phyloP scores from a whole-genome alignment of 2,888 invertebrate genomes.

The Exocentrus adspersus region DNA sequence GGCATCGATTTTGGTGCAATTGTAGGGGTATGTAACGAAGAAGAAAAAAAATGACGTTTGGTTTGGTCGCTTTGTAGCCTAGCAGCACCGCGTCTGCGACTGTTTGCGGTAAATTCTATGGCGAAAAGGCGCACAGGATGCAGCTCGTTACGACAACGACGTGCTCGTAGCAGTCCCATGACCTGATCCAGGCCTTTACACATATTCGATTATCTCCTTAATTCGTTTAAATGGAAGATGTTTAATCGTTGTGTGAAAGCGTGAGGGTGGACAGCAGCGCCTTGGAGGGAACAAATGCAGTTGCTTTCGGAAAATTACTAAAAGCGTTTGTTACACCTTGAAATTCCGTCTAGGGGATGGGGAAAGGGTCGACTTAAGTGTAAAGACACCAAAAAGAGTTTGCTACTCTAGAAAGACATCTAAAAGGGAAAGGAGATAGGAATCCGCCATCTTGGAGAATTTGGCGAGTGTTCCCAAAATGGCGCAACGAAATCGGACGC shows the following conservation, averaged over 20 bases:
- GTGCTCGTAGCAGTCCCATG: conserved; percentile 28
- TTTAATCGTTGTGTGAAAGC: neutral
- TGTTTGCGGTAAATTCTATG: conserved; percentile 23
- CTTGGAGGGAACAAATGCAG: too few relatives aligned
- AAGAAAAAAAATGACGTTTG: neutral
- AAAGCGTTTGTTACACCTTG: too few relatives aligned
- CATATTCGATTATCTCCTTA: conserved; percentile 1
- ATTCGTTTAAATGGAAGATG: conserved; percentile 13
- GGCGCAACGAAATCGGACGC: too few relatives aligned
- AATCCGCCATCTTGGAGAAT: too few relatives aligned
- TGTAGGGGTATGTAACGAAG: neutral
- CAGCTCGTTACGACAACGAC: conserved; percentile 27
- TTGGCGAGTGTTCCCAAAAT: too few relatives aligned
- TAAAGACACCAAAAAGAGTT: too few relatives aligned
- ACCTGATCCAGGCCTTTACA: conserved; percentile 24
- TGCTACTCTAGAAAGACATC: too few relatives aligned
- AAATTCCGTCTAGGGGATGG: neutral
- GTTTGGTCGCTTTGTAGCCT: neutral
- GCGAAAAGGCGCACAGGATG: conserved; percentile 31
- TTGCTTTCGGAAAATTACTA: too few relatives aligned
- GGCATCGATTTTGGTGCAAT: neutral
- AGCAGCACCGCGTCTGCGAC: conserved; percentile 11
- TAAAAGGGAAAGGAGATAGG: too few relatives aligned
- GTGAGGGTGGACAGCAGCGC: too few relatives aligned
- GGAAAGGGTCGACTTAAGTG: too few relatives aligned